Evolutionary conservation across 2,888 invertebrate species (phyloP), one percentile per base, ranked within the genome.

Genomic region (Trachelus iudaicus): DNA sequence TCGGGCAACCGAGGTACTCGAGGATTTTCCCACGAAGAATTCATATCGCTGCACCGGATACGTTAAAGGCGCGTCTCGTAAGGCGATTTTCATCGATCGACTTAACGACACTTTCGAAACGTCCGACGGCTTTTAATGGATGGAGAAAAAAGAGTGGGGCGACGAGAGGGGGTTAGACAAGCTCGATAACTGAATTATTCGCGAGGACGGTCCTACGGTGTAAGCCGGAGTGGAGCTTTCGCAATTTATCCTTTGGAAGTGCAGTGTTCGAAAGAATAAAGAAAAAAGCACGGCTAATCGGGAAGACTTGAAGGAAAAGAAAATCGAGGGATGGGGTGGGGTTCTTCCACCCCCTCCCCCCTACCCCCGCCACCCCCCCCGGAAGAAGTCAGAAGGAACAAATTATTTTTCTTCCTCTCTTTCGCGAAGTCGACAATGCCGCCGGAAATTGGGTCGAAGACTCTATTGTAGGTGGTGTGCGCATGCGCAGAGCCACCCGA

Each of bases 131-230:
- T 56, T 56, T 56, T 56, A 23, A 56, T 9, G 56, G 56, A 23
- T 9, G 15, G 15, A 23, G 0, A 56, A 56, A 40, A 15, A 40
- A 56, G 0, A 40, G 23, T 23, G 23, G 56, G 9, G 56, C 2
- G 4, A 0, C 37, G 13, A 15, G 23, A 2, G 56, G 56, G 56
- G 56, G 23, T 9, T 0, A 23, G 23, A 56, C 56, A 56, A 56
- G 56, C 56, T 85, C 87, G 85, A 88, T 89, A 89, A 90, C 85
- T 88, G 87, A 89, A 88, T 90, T 88, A 89, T 85, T 87, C 83
- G 82, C 84, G 83, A 86, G 85, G 85, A 23, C 56, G 56, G 23
- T 56, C 23, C 56, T 6, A 56, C 9, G 9, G 23, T 2, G 23
- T 23, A 56, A 56, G 9, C 9, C 23, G 6, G 9, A 56, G 3